These are phyloP conservation scores for Rynchops niger DNA, from an alignment of 2,113 vertebrate genomes.

Conservation along the genomic window DNA sequence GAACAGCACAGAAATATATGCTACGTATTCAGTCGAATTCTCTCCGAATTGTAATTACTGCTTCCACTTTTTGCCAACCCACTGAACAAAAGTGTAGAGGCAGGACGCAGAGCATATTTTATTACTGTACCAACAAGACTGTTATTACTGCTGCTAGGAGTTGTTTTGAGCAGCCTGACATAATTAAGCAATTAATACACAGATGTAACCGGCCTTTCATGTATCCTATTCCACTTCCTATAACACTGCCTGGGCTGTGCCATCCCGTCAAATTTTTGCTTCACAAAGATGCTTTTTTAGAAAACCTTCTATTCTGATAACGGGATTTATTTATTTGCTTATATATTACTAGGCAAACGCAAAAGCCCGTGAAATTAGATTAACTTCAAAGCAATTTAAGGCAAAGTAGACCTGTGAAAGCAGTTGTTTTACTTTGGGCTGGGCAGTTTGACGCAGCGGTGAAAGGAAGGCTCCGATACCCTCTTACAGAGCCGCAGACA, in stretches of 20 bases:
- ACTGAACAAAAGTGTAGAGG: neutral
- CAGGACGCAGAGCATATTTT: neutral
- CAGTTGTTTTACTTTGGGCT: neutral
- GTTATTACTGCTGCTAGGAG: neutral
- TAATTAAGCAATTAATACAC: neutral
- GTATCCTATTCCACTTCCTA: neutral
- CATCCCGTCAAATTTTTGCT: neutral
- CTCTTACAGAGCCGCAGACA: neutral
- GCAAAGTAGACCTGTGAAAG: neutral
- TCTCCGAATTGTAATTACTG: neutral
- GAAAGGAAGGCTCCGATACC: neutral
- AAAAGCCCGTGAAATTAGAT: neutral
- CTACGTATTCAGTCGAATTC: neutral
- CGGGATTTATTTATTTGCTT: neutral
- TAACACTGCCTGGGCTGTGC: neutral
- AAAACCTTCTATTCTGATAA: neutral
- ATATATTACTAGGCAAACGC: neutral
- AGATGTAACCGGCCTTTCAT: neutral
- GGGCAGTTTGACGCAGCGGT: neutral
- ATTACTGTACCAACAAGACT: neutral
- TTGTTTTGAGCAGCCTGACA: neutral
- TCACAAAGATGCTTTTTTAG: neutral
- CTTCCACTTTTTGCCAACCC: neutral
- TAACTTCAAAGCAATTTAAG: neutral
- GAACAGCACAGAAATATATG: neutral